A percentile compares a stretch with the other conserved stretches of the same genome.
phyloP scores from a whole-genome alignment of 2,888 invertebrate species.

The Campaea margaritaria region DNA sequence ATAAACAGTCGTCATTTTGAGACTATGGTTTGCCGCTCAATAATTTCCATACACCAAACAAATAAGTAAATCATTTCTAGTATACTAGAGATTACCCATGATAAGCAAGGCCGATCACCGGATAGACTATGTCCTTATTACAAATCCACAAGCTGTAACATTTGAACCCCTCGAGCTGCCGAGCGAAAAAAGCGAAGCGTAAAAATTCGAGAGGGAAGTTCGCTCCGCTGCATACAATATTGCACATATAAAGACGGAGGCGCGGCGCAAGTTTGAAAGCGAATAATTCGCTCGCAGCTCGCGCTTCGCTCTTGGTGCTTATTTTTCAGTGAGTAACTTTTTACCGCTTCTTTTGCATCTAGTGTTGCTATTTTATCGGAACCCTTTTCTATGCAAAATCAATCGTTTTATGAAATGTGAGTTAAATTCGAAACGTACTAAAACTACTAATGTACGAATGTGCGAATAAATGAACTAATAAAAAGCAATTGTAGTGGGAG shows the following conservation, averaged over 20 bases:
- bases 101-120: too few relatives aligned
- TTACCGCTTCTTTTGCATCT: not conserved
- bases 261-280: conserved; percentile 20
- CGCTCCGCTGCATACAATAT: conserved; percentile 9
- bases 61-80: too few relatives aligned
- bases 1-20: too few relatives aligned
- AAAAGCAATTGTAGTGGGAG: too few relatives aligned
- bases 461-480: too few relatives aligned
- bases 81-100: too few relatives aligned
- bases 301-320: not conserved
- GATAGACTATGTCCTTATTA: too few relatives aligned
- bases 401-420: too few relatives aligned
- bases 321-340: not conserved
- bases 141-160: not conserved
- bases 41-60: too few relatives aligned
- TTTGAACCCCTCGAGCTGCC: not conserved
- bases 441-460: too few relatives aligned
- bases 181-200: conserved; percentile 18
- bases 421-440: too few relatives aligned
- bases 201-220: conserved; percentile 9
- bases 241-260: conserved; percentile 4
- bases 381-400: not conserved
- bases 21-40: too few relatives aligned
- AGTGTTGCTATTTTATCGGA: not conserved
- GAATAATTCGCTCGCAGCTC: conserved; percentile 23